phyloP scores from a whole-genome alignment of 2,888 invertebrate species.

The Perizoma flavofasciatum region DNA sequence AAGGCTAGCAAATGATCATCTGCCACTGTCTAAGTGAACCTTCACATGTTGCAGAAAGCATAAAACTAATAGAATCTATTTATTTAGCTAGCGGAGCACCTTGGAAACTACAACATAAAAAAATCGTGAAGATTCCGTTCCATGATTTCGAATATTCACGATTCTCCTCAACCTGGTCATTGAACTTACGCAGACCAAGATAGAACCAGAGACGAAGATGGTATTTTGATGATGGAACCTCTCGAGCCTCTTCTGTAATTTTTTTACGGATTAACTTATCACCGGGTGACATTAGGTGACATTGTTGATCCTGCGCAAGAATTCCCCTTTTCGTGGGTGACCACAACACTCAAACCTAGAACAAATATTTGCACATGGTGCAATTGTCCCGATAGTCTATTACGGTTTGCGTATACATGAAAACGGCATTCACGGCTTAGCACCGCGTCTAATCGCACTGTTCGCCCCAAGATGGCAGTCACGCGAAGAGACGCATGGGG shows the following conservation, averaged over 20 bases:
- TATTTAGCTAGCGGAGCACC: neutral
- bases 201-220: too few species aligned
- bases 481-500: slow-evolving; percentile 83
- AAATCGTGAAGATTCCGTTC: too few species aligned
- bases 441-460: slow-evolving; percentile 74
- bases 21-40: neutral
- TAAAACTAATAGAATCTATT: neutral
- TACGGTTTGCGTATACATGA: slow-evolving; percentile 42
- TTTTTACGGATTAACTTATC: too few species aligned
- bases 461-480: slow-evolving; percentile 83
- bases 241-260: neutral
- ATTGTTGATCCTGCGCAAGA: too few species aligned
- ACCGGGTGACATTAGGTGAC: too few species aligned
- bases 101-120: neutral
- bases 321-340: too few species aligned
- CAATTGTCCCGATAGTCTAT: neutral
- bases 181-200: too few species aligned
- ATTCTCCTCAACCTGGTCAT: neutral
- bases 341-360: too few species aligned
- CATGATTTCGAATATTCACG: too few species aligned
- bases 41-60: neutral
- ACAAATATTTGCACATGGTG: too few species aligned
- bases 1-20: slow-evolving; percentile 1
- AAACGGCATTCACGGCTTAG: slow-evolving; percentile 52
- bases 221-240: neutral